phyloP scores from a whole-genome alignment of 2,113 vertebrate genomes.

The Menidia beryllina region DNA sequence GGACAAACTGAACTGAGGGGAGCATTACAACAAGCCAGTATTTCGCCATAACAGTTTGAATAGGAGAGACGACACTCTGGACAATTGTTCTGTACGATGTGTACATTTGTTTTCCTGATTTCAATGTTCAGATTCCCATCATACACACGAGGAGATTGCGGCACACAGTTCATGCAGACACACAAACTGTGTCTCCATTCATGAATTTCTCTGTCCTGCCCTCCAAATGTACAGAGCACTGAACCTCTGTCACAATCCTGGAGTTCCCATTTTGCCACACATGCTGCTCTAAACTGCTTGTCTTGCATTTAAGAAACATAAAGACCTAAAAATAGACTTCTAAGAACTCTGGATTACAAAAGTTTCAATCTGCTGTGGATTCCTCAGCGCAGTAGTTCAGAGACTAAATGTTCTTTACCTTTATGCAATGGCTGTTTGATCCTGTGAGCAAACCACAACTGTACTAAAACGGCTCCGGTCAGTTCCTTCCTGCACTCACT shows the following conservation, averaged over 20 bases:
- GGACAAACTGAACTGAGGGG: no score
- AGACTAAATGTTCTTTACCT: slow-evolving; percentile 46
- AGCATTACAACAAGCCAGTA: background rate
- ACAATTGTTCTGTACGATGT: no score
- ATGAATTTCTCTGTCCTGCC: slow-evolving; percentile 54
- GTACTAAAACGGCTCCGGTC: slow-evolving; percentile 1
- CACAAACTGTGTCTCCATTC: slow-evolving; percentile 64
- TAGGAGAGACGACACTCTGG: no score
- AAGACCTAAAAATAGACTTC: slow-evolving; percentile 20
- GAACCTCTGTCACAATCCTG: slow-evolving; percentile 54
- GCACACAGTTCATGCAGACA: slow-evolving; percentile 21
- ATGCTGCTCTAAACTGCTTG: background rate
- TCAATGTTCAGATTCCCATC: slow-evolving; percentile 41
- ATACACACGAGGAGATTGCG: slow-evolving; percentile 31
- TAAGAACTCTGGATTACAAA: slow-evolving; percentile 44
- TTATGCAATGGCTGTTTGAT: slow-evolving; percentile 48
- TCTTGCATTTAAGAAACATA: background rate
- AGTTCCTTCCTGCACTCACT: background rate
- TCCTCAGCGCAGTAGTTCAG: slow-evolving; percentile 11
- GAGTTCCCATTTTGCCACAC: slow-evolving; percentile 56
- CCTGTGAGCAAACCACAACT: slow-evolving; percentile 32
- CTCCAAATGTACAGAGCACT: slow-evolving; percentile 46
- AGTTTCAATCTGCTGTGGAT: slow-evolving; percentile 31
- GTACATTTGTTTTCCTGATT: slow-evolving; percentile 1
- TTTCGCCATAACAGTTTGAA: background rate